phyloP scores from a whole-genome alignment of 2,797 vertebrate species.

The Rousettus madagascariensis region DNA sequence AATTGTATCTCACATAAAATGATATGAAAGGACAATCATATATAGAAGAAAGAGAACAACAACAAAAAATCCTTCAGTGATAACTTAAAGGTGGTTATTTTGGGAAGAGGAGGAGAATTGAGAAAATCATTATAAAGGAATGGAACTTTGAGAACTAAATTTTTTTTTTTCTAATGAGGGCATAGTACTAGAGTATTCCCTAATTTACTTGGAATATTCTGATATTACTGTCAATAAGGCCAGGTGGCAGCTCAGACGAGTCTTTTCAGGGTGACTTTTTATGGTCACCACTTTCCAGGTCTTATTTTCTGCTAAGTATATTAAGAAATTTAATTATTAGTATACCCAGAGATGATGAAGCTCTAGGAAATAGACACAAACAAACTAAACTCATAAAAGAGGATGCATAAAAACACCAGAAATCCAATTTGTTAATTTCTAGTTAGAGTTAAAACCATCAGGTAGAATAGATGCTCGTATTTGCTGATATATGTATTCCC shows the following conservation, averaged over 20 bases:
- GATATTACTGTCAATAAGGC: background rate
- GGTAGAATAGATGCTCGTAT: background rate
- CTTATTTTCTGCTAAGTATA: background rate
- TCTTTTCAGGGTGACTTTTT: background rate
- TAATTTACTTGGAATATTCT: background rate
- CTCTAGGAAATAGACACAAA: background rate
- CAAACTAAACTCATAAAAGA: background rate
- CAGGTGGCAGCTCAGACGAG: background rate
- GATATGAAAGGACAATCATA: background rate
- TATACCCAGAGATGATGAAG: background rate
- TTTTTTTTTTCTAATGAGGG: background rate
- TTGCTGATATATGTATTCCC: background rate
- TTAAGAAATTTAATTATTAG: background rate
- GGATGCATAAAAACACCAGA: background rate
- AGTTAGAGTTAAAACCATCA: background rate
- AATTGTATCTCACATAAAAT: background rate
- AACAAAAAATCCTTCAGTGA: background rate
- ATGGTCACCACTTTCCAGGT: background rate
- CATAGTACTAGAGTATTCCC: background rate
- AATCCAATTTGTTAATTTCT: background rate
- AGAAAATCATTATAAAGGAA: background rate
- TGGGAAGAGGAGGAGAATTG: background rate
- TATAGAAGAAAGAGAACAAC: background rate
- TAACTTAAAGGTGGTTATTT: constrained; percentile 5
- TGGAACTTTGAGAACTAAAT: background rate